Conservation (phyloP, 2,797 vertebrate species). For the Myripristis jacobus region DNA sequence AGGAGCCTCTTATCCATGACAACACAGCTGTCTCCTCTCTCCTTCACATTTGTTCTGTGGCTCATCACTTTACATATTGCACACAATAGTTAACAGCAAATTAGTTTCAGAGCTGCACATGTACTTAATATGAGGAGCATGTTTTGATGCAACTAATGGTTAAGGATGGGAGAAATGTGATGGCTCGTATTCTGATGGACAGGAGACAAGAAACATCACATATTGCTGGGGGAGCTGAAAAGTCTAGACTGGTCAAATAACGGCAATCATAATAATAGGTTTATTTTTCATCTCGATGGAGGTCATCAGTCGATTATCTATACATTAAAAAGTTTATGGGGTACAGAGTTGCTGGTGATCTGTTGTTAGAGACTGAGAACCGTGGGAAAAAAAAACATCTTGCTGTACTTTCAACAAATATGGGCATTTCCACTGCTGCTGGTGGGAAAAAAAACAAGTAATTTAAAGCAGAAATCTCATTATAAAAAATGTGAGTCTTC, state of each 20-base stretch:
- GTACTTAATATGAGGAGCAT: neutral
- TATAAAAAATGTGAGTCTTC: conserved; percentile 51
- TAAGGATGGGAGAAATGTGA: neutral
- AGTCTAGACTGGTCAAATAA: neutral
- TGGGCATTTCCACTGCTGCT: conserved; percentile 50
- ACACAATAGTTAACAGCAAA: conserved; percentile 53
- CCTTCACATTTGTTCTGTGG: conserved; percentile 69
- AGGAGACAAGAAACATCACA: neutral
- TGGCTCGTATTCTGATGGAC: neutral
- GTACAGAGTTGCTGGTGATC: neutral
- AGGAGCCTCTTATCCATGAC: conserved; percentile 75
- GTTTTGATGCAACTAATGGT: too few relatives aligned
- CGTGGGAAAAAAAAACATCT: neutral
- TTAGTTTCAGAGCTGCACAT: conserved; percentile 24
- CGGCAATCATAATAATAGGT: neutral
- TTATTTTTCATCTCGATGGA: neutral
- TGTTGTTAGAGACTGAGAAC: neutral
- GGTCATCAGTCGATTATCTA: neutral
- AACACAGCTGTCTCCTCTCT: conserved; percentile 78
- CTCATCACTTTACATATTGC: conserved; percentile 66
- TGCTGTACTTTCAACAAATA: conserved; percentile 44
- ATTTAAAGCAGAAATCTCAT: conserved; percentile 41
- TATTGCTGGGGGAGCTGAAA: neutral
- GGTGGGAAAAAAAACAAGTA: conserved; percentile 30
- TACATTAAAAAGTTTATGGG: neutral